Evolutionary conservation across 2,113 vertebrate species (phyloP).

Genomic region (Sclerurus mexicanus): DNA sequence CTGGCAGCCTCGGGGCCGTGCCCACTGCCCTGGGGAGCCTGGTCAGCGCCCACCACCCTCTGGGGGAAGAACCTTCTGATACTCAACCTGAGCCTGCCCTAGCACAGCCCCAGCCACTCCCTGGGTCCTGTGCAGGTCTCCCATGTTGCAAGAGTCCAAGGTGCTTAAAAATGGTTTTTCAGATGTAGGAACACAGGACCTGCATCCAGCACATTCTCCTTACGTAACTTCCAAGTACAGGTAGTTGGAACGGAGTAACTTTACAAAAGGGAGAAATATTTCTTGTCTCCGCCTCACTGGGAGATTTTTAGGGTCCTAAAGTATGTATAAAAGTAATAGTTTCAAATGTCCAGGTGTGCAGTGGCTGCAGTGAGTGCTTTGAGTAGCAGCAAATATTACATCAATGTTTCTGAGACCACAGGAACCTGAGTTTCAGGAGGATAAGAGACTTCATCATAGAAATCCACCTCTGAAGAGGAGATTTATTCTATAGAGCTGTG

Average conservation of each 20-base stretch:
- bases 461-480: neutral
- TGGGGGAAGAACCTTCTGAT: neutral
- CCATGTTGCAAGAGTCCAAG: neutral
- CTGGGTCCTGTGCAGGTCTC: neutral
- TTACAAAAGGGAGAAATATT: neutral
- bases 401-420: neutral
- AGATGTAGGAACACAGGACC: neutral
- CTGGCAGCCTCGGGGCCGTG: neutral
- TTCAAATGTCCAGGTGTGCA: neutral
- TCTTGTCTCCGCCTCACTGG: neutral
- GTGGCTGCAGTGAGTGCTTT: neutral
- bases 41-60: neutral
- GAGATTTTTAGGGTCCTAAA: neutral
- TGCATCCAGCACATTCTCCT: neutral
- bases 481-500: neutral
- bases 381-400: neutral
- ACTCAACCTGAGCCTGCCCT: neutral
- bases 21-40: neutral
- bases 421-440: neutral
- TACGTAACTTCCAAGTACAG: neutral
- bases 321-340: neutral
- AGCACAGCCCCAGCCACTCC: neutral
- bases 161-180: neutral
- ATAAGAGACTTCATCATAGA: neutral
- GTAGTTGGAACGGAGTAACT: neutral